Evolutionary conservation across 2,113 vertebrate genomes (phyloP).

Genomic region (Rattus rattus): DNA sequence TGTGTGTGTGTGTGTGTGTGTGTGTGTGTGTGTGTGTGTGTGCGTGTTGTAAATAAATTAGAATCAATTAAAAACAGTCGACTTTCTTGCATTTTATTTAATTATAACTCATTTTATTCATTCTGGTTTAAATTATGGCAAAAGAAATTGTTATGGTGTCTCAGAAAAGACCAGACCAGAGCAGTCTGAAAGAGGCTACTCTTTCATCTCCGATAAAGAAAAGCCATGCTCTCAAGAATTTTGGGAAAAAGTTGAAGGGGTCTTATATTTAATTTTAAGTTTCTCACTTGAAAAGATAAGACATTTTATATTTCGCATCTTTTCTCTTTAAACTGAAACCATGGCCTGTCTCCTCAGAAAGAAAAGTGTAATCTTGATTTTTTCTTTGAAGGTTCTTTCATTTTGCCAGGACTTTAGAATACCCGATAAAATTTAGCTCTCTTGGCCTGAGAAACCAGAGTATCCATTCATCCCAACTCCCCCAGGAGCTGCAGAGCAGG

Average conservation of each 20-base stretch:
- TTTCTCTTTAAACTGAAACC: constrained; percentile 53
- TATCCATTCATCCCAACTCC: constrained; percentile 5
- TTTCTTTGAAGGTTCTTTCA: constrained; percentile 26
- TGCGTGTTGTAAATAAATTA: constrained; percentile 56
- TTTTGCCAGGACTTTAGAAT: constrained; percentile 55
- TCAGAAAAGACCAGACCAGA: constrained; percentile 55
- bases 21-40: neutral
- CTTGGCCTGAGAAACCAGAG: neutral
- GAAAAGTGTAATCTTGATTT: constrained; percentile 12
- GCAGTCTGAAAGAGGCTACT: constrained; percentile 38
- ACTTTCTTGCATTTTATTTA: constrained; percentile 46
- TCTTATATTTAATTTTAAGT: constrained; percentile 56
- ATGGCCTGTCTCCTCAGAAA: constrained; percentile 6
- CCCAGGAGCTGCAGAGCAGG: neutral
- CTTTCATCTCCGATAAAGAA: constrained; percentile 48
- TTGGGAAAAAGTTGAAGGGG: constrained; percentile 53
- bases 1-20: neutral
- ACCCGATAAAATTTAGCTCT: constrained; percentile 18
- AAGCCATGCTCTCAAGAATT: constrained; percentile 44
- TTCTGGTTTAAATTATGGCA: constrained; percentile 61
- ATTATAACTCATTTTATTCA: constrained; percentile 56
- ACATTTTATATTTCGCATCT: constrained; percentile 56
- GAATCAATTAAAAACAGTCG: constrained; percentile 65
- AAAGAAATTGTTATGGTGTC: constrained; percentile 53
- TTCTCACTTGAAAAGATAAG: constrained; percentile 40